Percentiles rank a stretch among this genome's conserved stretches.
Conservation (phyloP, 2,113 vertebrate genomes). For the Isichthys henryi region DNA sequence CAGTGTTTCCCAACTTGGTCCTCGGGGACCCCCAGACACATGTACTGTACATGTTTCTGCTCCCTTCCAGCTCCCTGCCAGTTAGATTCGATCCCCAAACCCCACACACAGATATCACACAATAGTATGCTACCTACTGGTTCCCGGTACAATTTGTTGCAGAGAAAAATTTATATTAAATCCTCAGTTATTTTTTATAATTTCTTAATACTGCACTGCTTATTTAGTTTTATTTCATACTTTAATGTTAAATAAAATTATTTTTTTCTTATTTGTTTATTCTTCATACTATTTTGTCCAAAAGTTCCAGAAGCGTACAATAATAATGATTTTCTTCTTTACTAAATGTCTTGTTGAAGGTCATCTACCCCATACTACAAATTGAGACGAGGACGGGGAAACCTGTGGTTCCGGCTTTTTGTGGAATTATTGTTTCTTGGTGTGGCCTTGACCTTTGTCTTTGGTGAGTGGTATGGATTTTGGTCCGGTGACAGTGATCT, state of each 20-base stretch:
- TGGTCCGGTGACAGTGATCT: background rate
- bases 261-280: background rate
- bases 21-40: background rate
- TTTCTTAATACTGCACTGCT: background rate
- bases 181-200: background rate
- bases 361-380: background rate
- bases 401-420: slow-evolving; percentile 27
- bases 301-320: background rate
- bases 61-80: background rate
- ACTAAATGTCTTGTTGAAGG: slow-evolving; percentile 4
- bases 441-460: slow-evolving; percentile 28
- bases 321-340: background rate
- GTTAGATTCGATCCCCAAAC: background rate
- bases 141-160: background rate
- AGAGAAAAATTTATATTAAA: background rate
- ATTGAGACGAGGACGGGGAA: background rate
- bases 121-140: background rate
- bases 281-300: background rate
- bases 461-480: slow-evolving; percentile 29
- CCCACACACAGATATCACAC: background rate
- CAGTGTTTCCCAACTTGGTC: background rate
- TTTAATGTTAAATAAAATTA: background rate
- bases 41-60: background rate
- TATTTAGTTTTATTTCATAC: background rate
- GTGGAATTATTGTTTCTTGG: slow-evolving; percentile 31